Conservation (phyloP, 1,140 invertebrate species). For the Eueides isabella region DNA sequence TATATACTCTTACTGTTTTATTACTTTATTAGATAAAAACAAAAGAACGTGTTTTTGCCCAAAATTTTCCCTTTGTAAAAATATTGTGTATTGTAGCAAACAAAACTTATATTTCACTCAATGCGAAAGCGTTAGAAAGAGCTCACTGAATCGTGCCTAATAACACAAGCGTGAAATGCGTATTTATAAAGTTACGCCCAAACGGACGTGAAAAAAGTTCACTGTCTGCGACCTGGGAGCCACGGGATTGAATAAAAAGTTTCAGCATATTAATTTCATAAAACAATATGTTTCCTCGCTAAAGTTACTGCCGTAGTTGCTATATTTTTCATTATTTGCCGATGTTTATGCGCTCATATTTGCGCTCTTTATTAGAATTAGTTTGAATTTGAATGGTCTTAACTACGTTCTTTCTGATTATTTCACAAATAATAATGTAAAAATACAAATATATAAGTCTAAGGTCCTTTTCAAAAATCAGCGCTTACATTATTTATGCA, state of each 20-base stretch:
- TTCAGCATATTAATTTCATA: background rate
- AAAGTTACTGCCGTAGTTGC: background rate
- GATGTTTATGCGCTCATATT: too few relatives aligned
- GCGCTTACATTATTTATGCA: too few relatives aligned
- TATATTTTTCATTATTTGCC: background rate
- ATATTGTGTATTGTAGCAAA: slow-evolving; percentile 4
- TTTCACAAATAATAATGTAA: too few relatives aligned
- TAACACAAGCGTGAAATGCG: slow-evolving; percentile 11
- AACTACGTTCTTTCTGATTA: too few relatives aligned
- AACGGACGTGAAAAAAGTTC: slow-evolving; percentile 11
- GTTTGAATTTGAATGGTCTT: too few relatives aligned
- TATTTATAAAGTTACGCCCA: slow-evolving; percentile 11
- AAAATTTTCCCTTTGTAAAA: background rate
- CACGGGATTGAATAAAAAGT: background rate
- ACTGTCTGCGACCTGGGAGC: background rate
- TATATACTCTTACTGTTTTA: too few relatives aligned
- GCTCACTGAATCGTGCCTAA: slow-evolving; percentile 12
- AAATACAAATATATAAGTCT: too few relatives aligned
- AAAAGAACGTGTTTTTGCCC: too few relatives aligned
- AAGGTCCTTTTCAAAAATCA: too few relatives aligned
- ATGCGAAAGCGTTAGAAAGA: slow-evolving; percentile 7
- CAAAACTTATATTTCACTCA: slow-evolving; percentile 4
- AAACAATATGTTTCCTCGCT: background rate
- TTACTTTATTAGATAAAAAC: too few relatives aligned
- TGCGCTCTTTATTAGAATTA: too few relatives aligned